A percentile compares a stretch with the other conserved stretches of the same genome.
phyloP scores from a whole-genome alignment of 2,888 invertebrate genomes.

The Choreutis nemorana region DNA sequence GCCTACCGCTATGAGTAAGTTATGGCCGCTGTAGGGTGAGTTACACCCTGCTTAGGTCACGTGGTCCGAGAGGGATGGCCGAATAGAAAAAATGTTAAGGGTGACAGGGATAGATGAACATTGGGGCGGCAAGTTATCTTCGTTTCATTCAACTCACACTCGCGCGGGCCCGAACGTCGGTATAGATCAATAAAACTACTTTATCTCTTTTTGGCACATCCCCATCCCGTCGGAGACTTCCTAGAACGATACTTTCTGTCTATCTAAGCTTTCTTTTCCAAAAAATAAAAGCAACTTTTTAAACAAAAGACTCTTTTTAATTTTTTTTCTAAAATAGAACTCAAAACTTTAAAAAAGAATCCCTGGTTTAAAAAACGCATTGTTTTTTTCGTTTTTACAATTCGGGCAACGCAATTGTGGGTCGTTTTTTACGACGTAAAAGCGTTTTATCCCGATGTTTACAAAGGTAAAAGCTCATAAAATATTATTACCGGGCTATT shows the following conservation, averaged over 20 bases:
- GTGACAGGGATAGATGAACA: constrained; percentile 38
- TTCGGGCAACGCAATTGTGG: constrained; percentile 45
- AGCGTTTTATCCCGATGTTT: constrained; percentile 53
- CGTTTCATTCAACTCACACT: constrained; percentile 67
- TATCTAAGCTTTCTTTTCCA: constrained; percentile 40
- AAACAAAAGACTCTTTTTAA: constrained; percentile 5
- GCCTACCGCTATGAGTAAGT: constrained; percentile 67
- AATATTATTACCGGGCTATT: constrained; percentile 58
- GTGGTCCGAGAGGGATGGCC: constrained; percentile 50
- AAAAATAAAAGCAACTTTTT: constrained; percentile 17
- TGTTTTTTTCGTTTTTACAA: constrained; percentile 28
- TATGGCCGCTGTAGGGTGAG: constrained; percentile 66
- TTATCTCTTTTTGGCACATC: constrained; percentile 69
- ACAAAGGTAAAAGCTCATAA: constrained; percentile 59
- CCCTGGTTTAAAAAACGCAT: constrained; percentile 17
- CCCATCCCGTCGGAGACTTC: constrained; percentile 60
- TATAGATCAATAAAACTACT: constrained; percentile 69
- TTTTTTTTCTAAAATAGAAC: constrained; percentile 4
- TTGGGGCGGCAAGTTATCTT: constrained; percentile 67
- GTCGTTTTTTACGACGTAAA: constrained; percentile 38
- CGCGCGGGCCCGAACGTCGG: constrained; percentile 62
- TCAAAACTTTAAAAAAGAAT: constrained; percentile 16
- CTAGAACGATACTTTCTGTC: constrained; percentile 46
- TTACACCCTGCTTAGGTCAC: constrained; percentile 68
- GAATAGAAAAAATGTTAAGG: constrained; percentile 25